Evolutionary conservation across 2,797 vertebrate species (phyloP), one percentile per base, ranked within the genome.

Genomic region (Mallotus villosus): DNA sequence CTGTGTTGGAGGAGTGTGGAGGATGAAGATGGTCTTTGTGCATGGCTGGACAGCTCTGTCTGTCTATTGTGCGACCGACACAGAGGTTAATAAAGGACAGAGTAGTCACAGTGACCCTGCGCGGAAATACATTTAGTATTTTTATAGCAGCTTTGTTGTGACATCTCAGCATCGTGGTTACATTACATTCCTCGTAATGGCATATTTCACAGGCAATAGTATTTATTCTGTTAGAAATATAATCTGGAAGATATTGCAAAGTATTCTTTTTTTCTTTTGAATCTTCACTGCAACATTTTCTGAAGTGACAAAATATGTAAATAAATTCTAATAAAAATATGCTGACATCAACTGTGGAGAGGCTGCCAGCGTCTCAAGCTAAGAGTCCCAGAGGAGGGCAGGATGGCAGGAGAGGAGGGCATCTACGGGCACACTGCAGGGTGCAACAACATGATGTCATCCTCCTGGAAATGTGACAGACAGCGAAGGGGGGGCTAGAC

Each of bases 1-100:
- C 58, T 11, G 21, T 14, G 58, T 16, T 12, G 6, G 58, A 60
- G 22, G 58, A 24, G 21, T 24, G 58, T 22, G 22, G 51, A 55
- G 58, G 24, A 60, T 60, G 58, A 60, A 60, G 58, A 59, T 11
- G 57, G 58, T 12, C 58, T 25, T 60, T 60, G 58, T 60, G 21
- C 58, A 4, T 14, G 22, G 6, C 58, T 60, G 21, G 5, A 2
- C 8, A 4, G 24, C 22, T 24, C 21, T 60, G 58, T 60, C 58
- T 60, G 58, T 60, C 8, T 11, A 25, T 60, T 60, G 22, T 60
- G 4, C 21, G 0, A 60, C 21, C 4, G 58, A 60, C 24, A 55
- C 51, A 3, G 22, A 60, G 58, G 58, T 60, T 60, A 25, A 24
- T 60, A 60, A 25, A 60, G 58, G 22, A 60, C 58, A 25, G 21